These are phyloP conservation scores for Periparus ater DNA, from an alignment of 2,797 vertebrate species.

Conservation along the genomic window DNA sequence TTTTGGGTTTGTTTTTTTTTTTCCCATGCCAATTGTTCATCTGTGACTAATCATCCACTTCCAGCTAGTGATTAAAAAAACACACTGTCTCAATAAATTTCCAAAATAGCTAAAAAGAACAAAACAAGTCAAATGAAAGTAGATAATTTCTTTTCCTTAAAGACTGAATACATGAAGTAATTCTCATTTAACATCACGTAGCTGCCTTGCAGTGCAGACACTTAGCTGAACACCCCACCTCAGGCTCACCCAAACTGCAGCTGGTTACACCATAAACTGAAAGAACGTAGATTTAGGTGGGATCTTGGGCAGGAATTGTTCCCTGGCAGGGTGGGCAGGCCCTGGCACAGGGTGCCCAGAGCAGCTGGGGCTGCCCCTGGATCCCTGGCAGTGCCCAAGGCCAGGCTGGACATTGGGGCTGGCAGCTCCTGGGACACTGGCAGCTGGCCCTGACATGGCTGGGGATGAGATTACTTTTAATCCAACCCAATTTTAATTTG, in stretches of 20 bases:
- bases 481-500: no score
- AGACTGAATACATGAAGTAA: not conserved
- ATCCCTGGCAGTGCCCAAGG: not conserved
- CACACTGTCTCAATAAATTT: not conserved
- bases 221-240: not conserved
- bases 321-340: not conserved
- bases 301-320: not conserved
- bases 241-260: not conserved
- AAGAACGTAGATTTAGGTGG: not conserved
- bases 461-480: accelerated
- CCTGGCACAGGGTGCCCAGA: not conserved
- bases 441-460: accelerated
- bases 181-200: not conserved
- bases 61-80: not conserved
- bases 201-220: not conserved
- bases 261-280: not conserved
- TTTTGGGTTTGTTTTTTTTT: not conserved
- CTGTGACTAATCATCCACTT: not conserved
- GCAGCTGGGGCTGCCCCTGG: not conserved
- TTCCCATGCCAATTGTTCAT: not conserved
- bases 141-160: not conserved
- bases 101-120: not conserved
- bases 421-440: not conserved
- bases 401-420: not conserved
- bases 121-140: not conserved